A percentile compares a stretch with the other conserved stretches of the same genome.
phyloP scores from a whole-genome alignment of 2,888 invertebrate genomes.

The Drosophila hamatofila region DNA sequence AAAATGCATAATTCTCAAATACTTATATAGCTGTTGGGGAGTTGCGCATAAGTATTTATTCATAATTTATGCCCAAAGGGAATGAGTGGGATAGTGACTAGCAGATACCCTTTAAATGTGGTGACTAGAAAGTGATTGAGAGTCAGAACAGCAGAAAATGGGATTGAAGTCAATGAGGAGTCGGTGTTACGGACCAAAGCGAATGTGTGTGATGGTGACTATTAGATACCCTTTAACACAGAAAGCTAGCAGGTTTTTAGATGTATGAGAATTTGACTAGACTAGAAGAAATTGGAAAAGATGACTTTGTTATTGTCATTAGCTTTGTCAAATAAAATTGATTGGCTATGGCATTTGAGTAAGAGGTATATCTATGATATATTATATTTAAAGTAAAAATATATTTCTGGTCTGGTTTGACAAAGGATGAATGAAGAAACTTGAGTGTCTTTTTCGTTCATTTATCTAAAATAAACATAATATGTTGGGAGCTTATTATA shows the following conservation, averaged over 20 bases:
- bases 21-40: slow-evolving; percentile 41
- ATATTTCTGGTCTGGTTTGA: background rate
- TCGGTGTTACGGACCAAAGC: too few relatives aligned
- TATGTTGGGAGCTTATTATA: too few relatives aligned
- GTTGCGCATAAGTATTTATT: slow-evolving; percentile 52
- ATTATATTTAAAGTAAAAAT: too few relatives aligned
- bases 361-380: background rate
- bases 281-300: too few relatives aligned
- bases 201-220: background rate
- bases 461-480: too few relatives aligned
- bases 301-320: too few relatives aligned
- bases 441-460: background rate
- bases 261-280: background rate
- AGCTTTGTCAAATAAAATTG: background rate
- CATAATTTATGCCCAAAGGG: slow-evolving; percentile 34
- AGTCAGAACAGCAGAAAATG: too few relatives aligned
- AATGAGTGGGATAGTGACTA: background rate
- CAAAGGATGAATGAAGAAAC: background rate
- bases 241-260: background rate
- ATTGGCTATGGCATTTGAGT: background rate
- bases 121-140: too few relatives aligned
- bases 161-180: too few relatives aligned
- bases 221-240: background rate
- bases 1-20: slow-evolving; percentile 67
- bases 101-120: background rate